Conservation (phyloP, 2,113 vertebrate species). For the Amphiprion ocellaris region DNA sequence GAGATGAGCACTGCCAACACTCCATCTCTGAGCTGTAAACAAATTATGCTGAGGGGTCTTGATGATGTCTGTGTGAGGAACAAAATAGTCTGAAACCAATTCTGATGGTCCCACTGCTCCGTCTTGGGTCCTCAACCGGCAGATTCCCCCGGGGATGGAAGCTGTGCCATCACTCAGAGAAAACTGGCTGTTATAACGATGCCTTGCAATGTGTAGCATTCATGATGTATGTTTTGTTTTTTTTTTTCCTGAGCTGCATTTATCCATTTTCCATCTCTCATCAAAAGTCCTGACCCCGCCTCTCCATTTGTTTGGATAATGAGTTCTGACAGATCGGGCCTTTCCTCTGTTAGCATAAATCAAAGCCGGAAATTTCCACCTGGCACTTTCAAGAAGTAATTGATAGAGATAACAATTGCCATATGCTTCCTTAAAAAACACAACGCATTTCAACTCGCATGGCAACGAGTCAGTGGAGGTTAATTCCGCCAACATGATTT, state of each 20-base stretch:
- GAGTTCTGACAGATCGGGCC: conserved; percentile 49
- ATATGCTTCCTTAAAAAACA: conserved; percentile 24
- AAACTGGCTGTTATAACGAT: background rate
- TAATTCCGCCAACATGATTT: conserved; percentile 48
- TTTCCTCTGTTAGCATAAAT: conserved; percentile 52
- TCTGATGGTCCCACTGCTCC: conserved; percentile 52
- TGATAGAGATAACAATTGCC: conserved; percentile 42
- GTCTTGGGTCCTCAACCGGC: conserved; percentile 34
- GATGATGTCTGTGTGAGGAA: conserved; percentile 62
- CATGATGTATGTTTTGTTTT: background rate
- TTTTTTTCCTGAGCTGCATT: conserved; percentile 4
- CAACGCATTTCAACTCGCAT: conserved; percentile 36
- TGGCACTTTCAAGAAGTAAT: conserved; percentile 46
- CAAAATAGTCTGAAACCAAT: conserved; percentile 57
- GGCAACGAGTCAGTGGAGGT: conserved; percentile 34
- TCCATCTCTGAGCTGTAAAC: conserved; percentile 72
- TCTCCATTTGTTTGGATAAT: conserved; percentile 54
- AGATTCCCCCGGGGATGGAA: conserved; percentile 9
- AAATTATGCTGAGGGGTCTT: conserved; percentile 72
- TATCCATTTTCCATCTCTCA: conserved; percentile 18
- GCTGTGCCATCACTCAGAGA: background rate
- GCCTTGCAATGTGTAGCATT: conserved; percentile 7
- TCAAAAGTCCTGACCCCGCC: conserved; percentile 1
- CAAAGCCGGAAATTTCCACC: conserved; percentile 57
- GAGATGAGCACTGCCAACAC: conserved; percentile 61